Conservation (phyloP, 2,797 vertebrate genomes). For the Knipowitschia caucasica region DNA sequence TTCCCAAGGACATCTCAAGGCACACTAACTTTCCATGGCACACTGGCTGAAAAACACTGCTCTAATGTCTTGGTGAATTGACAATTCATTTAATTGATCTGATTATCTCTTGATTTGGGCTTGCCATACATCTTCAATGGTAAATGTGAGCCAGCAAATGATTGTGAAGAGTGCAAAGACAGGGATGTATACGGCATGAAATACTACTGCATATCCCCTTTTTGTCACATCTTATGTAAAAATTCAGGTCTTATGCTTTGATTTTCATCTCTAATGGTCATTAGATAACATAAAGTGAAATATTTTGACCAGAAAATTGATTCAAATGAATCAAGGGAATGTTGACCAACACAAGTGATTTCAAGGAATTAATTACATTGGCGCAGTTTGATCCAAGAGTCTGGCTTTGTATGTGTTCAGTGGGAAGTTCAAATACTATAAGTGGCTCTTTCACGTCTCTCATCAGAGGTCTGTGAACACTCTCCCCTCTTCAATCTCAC, state of each 20-base stretch:
- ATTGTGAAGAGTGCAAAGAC: too few relatives aligned
- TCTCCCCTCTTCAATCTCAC: slow-evolving; percentile 44
- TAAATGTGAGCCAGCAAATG: too few relatives aligned
- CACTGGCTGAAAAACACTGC: too few relatives aligned
- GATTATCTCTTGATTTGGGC: too few relatives aligned
- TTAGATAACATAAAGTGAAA: neutral
- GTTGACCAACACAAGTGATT: slow-evolving; percentile 5
- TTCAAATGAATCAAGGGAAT: neutral
- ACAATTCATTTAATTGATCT: too few relatives aligned
- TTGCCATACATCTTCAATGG: too few relatives aligned
- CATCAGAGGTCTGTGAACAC: slow-evolving; percentile 29
- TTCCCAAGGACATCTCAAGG: too few relatives aligned
- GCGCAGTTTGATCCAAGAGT: neutral
- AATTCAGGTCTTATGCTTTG: neutral
- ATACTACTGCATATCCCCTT: too few relatives aligned
- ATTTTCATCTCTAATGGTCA: neutral
- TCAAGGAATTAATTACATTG: slow-evolving; percentile 3
- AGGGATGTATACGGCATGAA: too few relatives aligned
- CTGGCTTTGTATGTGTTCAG: slow-evolving; percentile 8
- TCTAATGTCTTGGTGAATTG: too few relatives aligned
- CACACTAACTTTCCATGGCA: too few relatives aligned
- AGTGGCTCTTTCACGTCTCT: neutral
- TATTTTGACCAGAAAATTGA: slow-evolving; percentile 4
- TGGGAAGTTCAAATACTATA: neutral
- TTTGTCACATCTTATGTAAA: neutral